Conservation (phyloP, 2,113 vertebrate genomes). For the Lynx canadensis region DNA sequence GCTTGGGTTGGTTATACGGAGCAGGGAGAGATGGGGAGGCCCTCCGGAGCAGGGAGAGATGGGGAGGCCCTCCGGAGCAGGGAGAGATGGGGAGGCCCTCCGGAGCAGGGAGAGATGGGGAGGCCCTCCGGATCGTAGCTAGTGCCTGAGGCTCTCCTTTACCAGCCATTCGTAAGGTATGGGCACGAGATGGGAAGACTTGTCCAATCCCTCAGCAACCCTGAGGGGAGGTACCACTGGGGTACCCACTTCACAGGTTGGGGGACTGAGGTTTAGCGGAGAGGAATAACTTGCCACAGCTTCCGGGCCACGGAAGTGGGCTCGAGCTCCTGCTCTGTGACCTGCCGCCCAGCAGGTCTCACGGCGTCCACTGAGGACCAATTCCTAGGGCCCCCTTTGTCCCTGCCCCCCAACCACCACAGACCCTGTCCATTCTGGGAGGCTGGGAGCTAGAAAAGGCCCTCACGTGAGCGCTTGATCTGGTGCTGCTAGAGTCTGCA, state of each 20-base stretch:
- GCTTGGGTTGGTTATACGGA: neutral
- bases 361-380: neutral
- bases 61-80: rapidly evolving
- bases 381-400: neutral
- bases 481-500: rapidly evolving
- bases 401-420: too few species aligned
- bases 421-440: rapidly evolving
- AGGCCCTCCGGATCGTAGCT: rapidly evolving
- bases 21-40: too few species aligned
- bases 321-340: neutral
- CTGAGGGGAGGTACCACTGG: neutral
- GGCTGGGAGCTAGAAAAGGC: neutral
- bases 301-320: neutral
- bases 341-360: neutral
- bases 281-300: neutral
- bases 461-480: rapidly evolving
- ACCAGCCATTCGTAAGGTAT: neutral
- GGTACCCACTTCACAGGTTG: neutral
- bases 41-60: neutral
- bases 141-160: neutral
- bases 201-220: neutral
- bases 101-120: neutral
- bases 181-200: neutral
- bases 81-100: too few species aligned
- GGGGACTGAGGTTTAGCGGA: neutral